phyloP scores from a whole-genome alignment of 2,797 vertebrate species.

The Chrosomus eos region DNA sequence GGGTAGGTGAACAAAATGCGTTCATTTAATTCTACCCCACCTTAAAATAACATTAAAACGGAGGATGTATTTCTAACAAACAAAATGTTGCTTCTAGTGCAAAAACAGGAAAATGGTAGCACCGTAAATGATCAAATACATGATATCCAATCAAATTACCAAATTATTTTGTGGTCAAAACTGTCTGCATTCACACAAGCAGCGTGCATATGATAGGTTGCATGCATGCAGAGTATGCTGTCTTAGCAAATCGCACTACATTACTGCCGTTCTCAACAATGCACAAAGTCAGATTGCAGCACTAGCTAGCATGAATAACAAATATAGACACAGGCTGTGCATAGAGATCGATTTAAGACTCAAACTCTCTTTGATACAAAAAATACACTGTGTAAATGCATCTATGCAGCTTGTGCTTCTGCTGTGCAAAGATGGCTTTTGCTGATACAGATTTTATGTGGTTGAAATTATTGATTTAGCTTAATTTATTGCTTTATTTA shows the following conservation, averaged over 20 bases:
- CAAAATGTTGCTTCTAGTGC: not conserved
- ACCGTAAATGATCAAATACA: not conserved
- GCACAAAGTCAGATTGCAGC: not conserved
- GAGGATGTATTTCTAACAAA: not conserved
- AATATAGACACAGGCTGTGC: too few relatives aligned
- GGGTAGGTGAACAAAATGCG: not conserved
- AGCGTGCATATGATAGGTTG: not conserved
- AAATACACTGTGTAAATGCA: not conserved
- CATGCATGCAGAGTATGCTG: not conserved
- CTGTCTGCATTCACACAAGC: not conserved
- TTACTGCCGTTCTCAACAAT: too few relatives aligned
- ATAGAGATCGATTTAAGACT: too few relatives aligned
- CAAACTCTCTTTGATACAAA: too few relatives aligned
- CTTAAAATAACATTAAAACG: not conserved
- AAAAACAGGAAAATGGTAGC: not conserved
- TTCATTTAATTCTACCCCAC: not conserved
- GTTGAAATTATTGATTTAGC: not conserved
- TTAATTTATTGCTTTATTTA: not conserved
- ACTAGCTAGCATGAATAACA: not conserved
- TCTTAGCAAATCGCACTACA: not conserved
- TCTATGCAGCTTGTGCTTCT: not conserved
- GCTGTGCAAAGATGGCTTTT: not conserved
- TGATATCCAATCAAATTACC: not conserved
- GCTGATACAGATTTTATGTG: not conserved
- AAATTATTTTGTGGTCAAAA: not conserved